Evolutionary conservation across 2,113 vertebrate genomes (phyloP).

Genomic region (Coreoperca whiteheadi): DNA sequence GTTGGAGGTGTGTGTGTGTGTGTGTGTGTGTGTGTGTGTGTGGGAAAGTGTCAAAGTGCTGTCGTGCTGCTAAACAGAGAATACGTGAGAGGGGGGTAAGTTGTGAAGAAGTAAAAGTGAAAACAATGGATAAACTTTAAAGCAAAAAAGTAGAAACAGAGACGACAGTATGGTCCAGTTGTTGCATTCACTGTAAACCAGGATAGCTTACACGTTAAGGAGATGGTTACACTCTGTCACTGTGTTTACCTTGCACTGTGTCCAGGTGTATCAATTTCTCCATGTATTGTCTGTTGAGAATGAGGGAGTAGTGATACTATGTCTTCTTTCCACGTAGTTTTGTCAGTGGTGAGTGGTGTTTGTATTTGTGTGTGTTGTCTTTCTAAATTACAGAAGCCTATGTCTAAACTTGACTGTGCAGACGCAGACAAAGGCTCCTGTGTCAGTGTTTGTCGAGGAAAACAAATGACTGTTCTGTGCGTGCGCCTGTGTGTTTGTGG

Average conservation of each 20-base stretch:
- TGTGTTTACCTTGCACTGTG: slow-evolving; percentile 8
- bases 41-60: slow-evolving; percentile 11
- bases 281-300: slow-evolving; percentile 45
- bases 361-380: slow-evolving; percentile 54
- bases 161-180: not conserved
- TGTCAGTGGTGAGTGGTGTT: slow-evolving; percentile 51
- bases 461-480: slow-evolving; percentile 80
- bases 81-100: not conserved
- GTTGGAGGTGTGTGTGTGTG: slow-evolving; percentile 4
- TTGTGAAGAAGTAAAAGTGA: slow-evolving; percentile 9
- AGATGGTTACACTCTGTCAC: not conserved
- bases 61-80: slow-evolving; percentile 1
- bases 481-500: slow-evolving; percentile 41
- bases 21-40: not conserved
- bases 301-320: slow-evolving; percentile 51
- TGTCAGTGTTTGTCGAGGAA: slow-evolving; percentile 78
- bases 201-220: not conserved
- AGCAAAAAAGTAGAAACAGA: not conserved
- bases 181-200: slow-evolving; percentile 3
- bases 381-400: slow-evolving; percentile 62
- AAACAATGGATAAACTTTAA: slow-evolving; percentile 12
- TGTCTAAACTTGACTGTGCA: slow-evolving; percentile 67
- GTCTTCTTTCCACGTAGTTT: slow-evolving; percentile 27
- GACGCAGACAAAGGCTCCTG: slow-evolving; percentile 78
- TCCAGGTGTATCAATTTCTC: slow-evolving; percentile 49